Evolutionary conservation across 2,113 vertebrate species (phyloP).

Genomic region (Bubo scandiacus): DNA sequence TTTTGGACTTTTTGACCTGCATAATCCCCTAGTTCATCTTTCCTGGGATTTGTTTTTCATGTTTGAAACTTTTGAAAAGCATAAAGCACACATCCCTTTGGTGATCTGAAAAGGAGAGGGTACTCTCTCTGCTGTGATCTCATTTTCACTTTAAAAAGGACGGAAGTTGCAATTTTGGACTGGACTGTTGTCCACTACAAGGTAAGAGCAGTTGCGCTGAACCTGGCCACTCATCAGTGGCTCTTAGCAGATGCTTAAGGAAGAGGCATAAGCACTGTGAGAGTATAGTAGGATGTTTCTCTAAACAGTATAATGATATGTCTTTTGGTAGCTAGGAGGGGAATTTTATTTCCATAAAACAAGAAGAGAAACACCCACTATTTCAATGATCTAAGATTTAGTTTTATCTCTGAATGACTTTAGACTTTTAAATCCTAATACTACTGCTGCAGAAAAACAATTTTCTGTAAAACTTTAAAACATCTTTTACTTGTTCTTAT

Average conservation of each 20-base stretch:
- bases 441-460: background rate
- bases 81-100: background rate
- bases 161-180: background rate
- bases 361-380: background rate
- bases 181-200: background rate
- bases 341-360: background rate
- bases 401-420: background rate
- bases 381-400: background rate
- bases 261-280: background rate
- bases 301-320: background rate
- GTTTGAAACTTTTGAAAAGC: background rate
- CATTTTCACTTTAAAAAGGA: background rate
- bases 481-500: background rate
- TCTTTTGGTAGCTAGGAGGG: background rate
- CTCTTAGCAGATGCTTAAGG: background rate
- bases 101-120: background rate
- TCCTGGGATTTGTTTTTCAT: background rate
- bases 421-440: background rate
- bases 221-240: background rate
- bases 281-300: background rate
- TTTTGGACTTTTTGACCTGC: background rate
- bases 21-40: background rate
- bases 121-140: background rate
- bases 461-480: background rate
- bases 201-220: background rate